A percentile compares a stretch with the other conserved stretches of the same genome.
phyloP scores from a whole-genome alignment of 2,113 vertebrate species.

The Micronycteris hirsuta region DNA sequence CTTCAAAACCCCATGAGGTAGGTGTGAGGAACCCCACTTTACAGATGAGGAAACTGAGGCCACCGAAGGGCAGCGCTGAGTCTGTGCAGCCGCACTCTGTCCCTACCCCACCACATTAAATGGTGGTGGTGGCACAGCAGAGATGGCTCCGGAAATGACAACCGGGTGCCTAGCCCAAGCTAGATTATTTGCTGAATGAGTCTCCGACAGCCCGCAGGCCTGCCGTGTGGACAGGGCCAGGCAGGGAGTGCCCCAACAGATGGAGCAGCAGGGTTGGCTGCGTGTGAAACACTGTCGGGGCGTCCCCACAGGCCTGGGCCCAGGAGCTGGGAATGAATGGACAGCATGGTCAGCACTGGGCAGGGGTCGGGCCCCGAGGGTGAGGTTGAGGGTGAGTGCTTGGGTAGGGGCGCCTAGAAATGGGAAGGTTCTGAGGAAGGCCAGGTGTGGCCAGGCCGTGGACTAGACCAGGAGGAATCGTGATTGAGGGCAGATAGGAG shows the following conservation, averaged over 20 bases:
- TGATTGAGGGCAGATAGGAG: not conserved
- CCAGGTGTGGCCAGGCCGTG: not conserved
- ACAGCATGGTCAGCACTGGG: not conserved
- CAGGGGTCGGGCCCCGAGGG: too few species aligned
- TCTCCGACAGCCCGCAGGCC: not conserved
- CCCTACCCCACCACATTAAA: not conserved
- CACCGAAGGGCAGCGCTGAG: not conserved
- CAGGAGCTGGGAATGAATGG: not conserved
- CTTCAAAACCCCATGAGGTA: not conserved
- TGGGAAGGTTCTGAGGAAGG: not conserved
- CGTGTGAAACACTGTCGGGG: not conserved
- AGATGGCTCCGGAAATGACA: not conserved
- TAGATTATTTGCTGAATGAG: not conserved
- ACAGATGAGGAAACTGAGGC: slow-evolving; percentile 43
- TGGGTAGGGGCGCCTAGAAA: not conserved
- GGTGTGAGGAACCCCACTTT: not conserved
- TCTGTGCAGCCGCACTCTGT: not conserved
- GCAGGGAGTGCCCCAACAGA: not conserved
- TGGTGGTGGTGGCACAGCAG: rapidly evolving
- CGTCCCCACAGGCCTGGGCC: not conserved
- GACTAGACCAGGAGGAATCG: not conserved
- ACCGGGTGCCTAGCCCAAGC: rapidly evolving
- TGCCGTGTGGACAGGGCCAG: not conserved
- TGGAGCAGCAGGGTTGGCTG: slow-evolving; percentile 12
- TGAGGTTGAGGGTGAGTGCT: not conserved